Evolutionary conservation across 92 coral and sea anemone genomes (phyloP).

Genomic region (Plumapathes pennacea): DNA sequence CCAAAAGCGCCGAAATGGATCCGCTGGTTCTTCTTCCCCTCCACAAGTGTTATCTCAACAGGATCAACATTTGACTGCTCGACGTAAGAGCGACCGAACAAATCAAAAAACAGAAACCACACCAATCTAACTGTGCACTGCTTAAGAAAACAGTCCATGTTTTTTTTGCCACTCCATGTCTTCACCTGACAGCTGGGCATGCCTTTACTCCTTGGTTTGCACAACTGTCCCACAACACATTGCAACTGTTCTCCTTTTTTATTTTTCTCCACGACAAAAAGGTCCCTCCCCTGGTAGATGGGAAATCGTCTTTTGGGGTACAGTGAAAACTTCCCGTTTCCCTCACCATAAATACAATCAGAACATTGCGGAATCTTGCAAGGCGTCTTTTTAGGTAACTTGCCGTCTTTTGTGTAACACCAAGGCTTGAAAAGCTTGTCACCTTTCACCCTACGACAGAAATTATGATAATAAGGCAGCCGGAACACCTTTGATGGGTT

Average conservation of each 20-base stretch:
- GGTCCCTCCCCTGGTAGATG: slow-evolving; percentile 58
- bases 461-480: slow-evolving; percentile 30
- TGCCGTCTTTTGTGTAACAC: slow-evolving; percentile 62
- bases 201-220: slow-evolving; percentile 32
- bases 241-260: slow-evolving; percentile 24
- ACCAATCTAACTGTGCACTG: slow-evolving; percentile 95
- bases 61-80: slow-evolving; percentile 58
- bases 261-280: slow-evolving; percentile 35
- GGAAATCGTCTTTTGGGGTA: slow-evolving; percentile 64
- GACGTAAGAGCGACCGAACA: slow-evolving; percentile 62
- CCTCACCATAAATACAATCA: slow-evolving; percentile 88
- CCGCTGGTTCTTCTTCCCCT: slow-evolving; percentile 44
- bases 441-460: slow-evolving; percentile 45
- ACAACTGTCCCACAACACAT: slow-evolving; percentile 49
- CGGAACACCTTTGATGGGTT: slow-evolving; percentile 26
- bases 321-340: slow-evolving; percentile 54
- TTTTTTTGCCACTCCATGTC: slow-evolving; percentile 42
- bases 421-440: slow-evolving; percentile 48
- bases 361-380: slow-evolving; percentile 79
- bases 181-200: slow-evolving; percentile 63
- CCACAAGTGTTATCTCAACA: slow-evolving; percentile 57
- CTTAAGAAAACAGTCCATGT: slow-evolving; percentile 62
- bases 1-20: slow-evolving; percentile 87
- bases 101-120: slow-evolving; percentile 83
- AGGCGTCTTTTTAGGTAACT: slow-evolving; percentile 14